These are phyloP conservation scores for Achroia grisella DNA, from an alignment of 1,140 invertebrate species.

Conservation along the genomic window DNA sequence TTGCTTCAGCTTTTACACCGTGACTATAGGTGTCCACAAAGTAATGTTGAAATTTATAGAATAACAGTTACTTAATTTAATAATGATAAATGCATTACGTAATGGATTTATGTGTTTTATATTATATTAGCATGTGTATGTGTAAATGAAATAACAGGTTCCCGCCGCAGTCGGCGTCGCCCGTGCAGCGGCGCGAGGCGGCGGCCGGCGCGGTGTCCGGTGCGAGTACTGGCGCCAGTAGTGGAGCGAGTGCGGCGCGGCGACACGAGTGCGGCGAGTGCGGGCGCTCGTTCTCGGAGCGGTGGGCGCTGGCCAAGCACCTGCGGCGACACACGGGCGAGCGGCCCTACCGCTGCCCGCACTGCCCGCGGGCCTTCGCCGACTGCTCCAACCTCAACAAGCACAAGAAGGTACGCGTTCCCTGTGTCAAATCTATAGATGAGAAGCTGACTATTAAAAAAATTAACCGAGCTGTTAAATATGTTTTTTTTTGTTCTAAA, in stretches of 20 bases:
- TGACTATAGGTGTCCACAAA: too few species aligned
- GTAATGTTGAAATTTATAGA: too few species aligned
- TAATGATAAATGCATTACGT: too few species aligned
- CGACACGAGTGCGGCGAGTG: slow-evolving; percentile 76
- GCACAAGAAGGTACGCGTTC: slow-evolving; percentile 74
- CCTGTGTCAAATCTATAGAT: too few species aligned
- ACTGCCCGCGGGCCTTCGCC: slow-evolving; percentile 84
- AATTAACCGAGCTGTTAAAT: too few species aligned
- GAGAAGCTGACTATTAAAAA: too few species aligned
- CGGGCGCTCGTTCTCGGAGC: slow-evolving; percentile 77
- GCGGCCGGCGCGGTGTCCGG: slow-evolving; percentile 76
- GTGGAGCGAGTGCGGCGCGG: slow-evolving; percentile 74
- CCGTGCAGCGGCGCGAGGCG: slow-evolving; percentile 77
- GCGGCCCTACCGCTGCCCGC: slow-evolving; percentile 83
- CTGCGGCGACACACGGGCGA: slow-evolving; percentile 80
- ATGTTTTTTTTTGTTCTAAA: background rate
- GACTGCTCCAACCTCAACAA: slow-evolving; percentile 80
- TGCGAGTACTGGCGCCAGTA: slow-evolving; percentile 66
- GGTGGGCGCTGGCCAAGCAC: slow-evolving; percentile 81
- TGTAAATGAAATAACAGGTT: slow-evolving; percentile 41
- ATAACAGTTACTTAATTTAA: too few species aligned
- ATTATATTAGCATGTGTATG: background rate
- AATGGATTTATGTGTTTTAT: background rate
- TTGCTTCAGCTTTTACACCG: too few species aligned
- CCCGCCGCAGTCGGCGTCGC: slow-evolving; percentile 80